Base-by-base conservation (phyloP, 1,140 invertebrate species). In the Cecropterus lyciades region DNA sequence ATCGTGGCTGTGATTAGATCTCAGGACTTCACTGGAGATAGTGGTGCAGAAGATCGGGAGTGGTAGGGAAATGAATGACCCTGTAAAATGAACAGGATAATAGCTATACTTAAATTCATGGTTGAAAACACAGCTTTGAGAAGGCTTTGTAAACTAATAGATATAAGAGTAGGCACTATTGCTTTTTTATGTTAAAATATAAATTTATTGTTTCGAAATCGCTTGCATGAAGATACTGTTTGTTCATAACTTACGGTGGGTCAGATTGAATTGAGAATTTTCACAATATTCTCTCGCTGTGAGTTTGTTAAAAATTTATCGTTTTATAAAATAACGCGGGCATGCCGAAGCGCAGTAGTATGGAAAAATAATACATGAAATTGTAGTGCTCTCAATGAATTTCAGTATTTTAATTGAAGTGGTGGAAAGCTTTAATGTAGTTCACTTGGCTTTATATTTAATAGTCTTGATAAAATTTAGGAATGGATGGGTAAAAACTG, bases 1-100 rank as follows among this genome's bases (percentile, higher is more conserved):
- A 91, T 91, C 81, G 82, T 72, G 67, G 60, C 40, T 69, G 43
- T 80, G 88, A 91, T 91, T 88, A 89, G 83, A 88, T 89, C 76
- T 75, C 69, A 55, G 68, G 72, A 77, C 67, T 73, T 69, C 64
- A 65, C 16, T 51, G 69, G 48, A 52, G 65, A 74, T 77, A 78
- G 60, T 69, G 72, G 69, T 69, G 67, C 66, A 64, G 63, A 66
- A 72, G 62, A 68, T 70, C 65, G 66, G 65, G 57, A 56, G 27
- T 59, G 57, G 53, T 75, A 67, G 65, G 52, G 67, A 73, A 67
- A 69, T 66, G 49, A 55, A 57, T 64, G 53, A 63, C 42, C 52
- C 30, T 17, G 49, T 30, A 55, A 65, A 67, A 67, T 52, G 4
- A 37, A 37, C 33, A 37, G 33, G 33, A 37, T 37, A 37, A 37